Base-by-base conservation (phyloP, 2,888 invertebrate genomes). In the Agriotes lineatus region DNA sequence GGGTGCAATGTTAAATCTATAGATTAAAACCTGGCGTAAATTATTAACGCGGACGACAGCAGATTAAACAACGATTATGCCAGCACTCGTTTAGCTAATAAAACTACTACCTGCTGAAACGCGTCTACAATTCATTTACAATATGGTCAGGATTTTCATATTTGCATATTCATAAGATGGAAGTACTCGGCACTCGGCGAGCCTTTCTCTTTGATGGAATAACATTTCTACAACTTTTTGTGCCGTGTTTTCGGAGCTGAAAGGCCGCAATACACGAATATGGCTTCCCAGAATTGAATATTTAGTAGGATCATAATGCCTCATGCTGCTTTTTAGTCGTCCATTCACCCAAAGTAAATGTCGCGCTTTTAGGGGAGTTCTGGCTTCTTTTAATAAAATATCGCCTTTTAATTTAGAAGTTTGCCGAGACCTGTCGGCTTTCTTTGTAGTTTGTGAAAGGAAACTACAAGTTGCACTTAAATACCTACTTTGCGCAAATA, bases 131-230 rank as follows among this genome's bases (percentile, higher is more conserved):
- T 69, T 69, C 69, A 67, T 66, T 71, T 69, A 66, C 69, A 71
- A 65, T 62, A 67, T 66, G 63, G 56, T 56, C 54, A 60, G 62
- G 67, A 69, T 71, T 71, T 71, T 71, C 65, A 71, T 71, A 67
- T 67, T 69, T 71, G 69, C 69, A 71, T 71, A 71, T 71, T 71
- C 69, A 71, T 71, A 71, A 71, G 66, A 62, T 33, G 30, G 59
- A 64, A 52, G 67, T 69, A 59, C 61, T 69, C 61, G 16, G 67
- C n/a, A n/a, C n/a, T n/a, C n/a, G n/a, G 45, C 44, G 61, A 45
- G 67, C 67, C 61, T n/a, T 66, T 67, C 69, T 57, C 68, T 66
- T 60, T 69, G 66, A 67, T 57, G 71, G 62, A 71, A 71, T 71
- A 67, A 63, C 67, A 57, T 63, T 62, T 57, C 62, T 58, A 52